Evolutionary conservation across 2,888 invertebrate genomes (phyloP).

Genomic region (Pharmacophagus antenor): DNA sequence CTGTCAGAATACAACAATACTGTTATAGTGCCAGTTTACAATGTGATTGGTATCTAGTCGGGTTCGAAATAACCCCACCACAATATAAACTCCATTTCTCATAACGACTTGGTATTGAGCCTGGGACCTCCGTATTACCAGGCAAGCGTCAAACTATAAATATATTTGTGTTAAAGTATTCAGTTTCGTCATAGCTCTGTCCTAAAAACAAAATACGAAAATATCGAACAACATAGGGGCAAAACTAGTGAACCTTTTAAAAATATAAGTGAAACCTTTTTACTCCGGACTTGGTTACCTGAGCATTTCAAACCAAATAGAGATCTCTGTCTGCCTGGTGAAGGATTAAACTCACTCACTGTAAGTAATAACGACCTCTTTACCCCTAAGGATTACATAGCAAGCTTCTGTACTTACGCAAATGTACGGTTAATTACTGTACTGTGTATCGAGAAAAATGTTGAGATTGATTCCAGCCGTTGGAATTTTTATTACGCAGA

Average conservation of each 20-base stretch:
- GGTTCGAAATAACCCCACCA: too few species aligned
- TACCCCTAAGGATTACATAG: constrained; percentile 1
- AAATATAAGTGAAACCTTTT: neutral
- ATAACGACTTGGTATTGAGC: too few species aligned
- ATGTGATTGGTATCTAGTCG: too few species aligned
- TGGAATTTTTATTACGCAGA: neutral
- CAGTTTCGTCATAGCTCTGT: too few species aligned
- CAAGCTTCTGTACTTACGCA: neutral
- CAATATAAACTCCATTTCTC: too few species aligned
- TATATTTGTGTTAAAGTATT: too few species aligned
- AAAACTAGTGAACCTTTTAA: neutral
- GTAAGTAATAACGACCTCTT: constrained; percentile 3
- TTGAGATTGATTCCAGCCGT: neutral
- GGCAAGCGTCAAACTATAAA: too few species aligned
- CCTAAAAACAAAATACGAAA: too few species aligned
- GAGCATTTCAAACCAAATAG: constrained; percentile 4
- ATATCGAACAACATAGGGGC: neutral
- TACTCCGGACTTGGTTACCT: neutral
- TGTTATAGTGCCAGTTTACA: too few species aligned
- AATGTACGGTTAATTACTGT: neutral
- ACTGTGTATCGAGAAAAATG: neutral
- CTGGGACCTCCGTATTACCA: too few species aligned
- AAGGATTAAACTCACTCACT: constrained; percentile 5
- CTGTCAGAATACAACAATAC: too few species aligned
- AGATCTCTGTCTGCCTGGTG: constrained; percentile 11